Evolutionary conservation across 2,113 vertebrate species (phyloP).

Genomic region (Sturnus vulgaris): DNA sequence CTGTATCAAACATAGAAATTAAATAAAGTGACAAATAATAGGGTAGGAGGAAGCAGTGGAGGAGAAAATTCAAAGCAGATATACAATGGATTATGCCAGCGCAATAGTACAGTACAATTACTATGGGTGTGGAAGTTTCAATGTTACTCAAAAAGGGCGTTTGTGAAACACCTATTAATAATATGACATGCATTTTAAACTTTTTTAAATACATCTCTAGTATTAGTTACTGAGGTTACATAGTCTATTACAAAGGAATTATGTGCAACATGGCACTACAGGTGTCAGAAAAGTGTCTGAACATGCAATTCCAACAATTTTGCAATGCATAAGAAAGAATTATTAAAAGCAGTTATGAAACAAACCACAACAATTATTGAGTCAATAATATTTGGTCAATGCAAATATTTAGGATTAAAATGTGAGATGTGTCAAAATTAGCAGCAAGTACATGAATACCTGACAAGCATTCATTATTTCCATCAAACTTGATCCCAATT

Average conservation of each 20-base stretch:
- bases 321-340: neutral
- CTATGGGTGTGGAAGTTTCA: neutral
- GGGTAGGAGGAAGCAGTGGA: neutral
- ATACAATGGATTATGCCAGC: neutral
- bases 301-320: neutral
- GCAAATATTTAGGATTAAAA: neutral
- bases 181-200: neutral
- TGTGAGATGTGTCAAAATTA: neutral
- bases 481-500: neutral
- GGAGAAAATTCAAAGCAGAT: slow-evolving; percentile 21
- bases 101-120: neutral
- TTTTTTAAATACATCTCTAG: neutral
- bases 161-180: neutral
- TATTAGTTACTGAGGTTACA: neutral
- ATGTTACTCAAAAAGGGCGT: neutral
- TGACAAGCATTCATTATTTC: neutral
- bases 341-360: neutral
- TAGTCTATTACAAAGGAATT: neutral
- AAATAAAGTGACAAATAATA: slow-evolving; percentile 42
- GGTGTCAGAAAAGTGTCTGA: neutral
- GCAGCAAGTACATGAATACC: neutral
- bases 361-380: neutral
- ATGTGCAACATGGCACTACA: neutral
- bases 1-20: slow-evolving; percentile 1
- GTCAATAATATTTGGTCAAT: neutral